phyloP scores from a whole-genome alignment of 2,888 invertebrate species.

The Trachelus tabidus region DNA sequence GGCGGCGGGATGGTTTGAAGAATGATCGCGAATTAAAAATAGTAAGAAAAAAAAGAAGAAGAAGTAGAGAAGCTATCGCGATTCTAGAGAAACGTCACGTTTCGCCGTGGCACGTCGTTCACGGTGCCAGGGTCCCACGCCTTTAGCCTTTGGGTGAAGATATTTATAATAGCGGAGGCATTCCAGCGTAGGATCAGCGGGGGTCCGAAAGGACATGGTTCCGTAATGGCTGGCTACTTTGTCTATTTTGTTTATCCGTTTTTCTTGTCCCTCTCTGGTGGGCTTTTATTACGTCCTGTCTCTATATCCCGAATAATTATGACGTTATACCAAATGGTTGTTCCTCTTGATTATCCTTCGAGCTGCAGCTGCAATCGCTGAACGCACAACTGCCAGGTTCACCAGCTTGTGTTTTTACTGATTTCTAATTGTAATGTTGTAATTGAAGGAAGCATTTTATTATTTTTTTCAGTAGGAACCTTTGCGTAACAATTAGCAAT shows the following conservation, averaged over 20 bases:
- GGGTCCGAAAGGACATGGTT: conserved; percentile 56
- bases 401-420: background rate
- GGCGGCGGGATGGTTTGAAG: background rate
- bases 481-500: background rate
- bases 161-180: conserved; percentile 58
- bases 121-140: conserved; percentile 47
- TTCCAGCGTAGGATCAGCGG: conserved; percentile 53
- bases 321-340: conserved; percentile 29
- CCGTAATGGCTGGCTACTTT: conserved; percentile 51
- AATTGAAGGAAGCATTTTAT: background rate
- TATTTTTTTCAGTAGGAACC: background rate
- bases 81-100: conserved; percentile 23
- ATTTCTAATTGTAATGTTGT: background rate
- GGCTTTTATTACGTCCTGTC: conserved; percentile 27
- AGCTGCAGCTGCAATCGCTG: conserved; percentile 7
- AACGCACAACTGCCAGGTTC: background rate
- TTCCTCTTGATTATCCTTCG: background rate
- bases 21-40: background rate
- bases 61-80: conserved; percentile 6
- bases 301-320: conserved; percentile 29
- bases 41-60: background rate
- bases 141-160: conserved; percentile 50
- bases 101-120: conserved; percentile 30
- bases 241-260: conserved; percentile 43
- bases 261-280: conserved; percentile 13